Evolutionary conservation across 1,140 invertebrate genomes (phyloP).

Genomic region (Centruroides vittatus): DNA sequence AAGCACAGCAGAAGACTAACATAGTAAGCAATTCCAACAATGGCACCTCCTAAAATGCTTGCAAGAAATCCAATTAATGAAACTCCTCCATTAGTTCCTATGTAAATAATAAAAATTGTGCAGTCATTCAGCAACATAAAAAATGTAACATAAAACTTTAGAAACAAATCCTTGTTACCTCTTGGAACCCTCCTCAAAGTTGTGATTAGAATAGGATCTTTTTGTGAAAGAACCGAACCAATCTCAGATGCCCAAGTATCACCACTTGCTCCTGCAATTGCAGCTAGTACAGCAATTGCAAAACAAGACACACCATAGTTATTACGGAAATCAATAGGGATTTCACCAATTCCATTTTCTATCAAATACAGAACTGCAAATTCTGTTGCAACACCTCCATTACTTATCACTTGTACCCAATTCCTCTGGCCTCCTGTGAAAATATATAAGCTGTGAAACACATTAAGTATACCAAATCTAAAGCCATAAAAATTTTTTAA

Average conservation of each 20-base stretch:
- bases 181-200: slow-evolving; percentile 54
- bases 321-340: slow-evolving; percentile 57
- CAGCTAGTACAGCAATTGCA: slow-evolving; percentile 53
- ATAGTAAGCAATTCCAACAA: slow-evolving; percentile 60
- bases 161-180: slow-evolving; percentile 31
- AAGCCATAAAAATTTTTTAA: not conserved
- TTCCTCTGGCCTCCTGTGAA: slow-evolving; percentile 61
- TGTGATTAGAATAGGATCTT: slow-evolving; percentile 61
- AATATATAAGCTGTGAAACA: not conserved
- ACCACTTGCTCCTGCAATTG: slow-evolving; percentile 67
- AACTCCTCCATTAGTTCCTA: slow-evolving; percentile 71
- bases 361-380: slow-evolving; percentile 63
- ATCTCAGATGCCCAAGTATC: slow-evolving; percentile 87
- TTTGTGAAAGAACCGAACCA: slow-evolving; percentile 52
- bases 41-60: slow-evolving; percentile 55
- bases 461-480: not conserved
- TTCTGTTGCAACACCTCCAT: slow-evolving; percentile 67
- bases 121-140: not conserved
- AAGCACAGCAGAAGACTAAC: slow-evolving; percentile 46
- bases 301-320: slow-evolving; percentile 69
- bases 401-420: slow-evolving; percentile 83
- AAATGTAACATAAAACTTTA: no score
- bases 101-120: not conserved
- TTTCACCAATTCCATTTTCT: slow-evolving; percentile 56
- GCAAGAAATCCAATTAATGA: slow-evolving; percentile 51